phyloP scores from a whole-genome alignment of 2,888 invertebrate species.

The Eristalis pertinax region DNA sequence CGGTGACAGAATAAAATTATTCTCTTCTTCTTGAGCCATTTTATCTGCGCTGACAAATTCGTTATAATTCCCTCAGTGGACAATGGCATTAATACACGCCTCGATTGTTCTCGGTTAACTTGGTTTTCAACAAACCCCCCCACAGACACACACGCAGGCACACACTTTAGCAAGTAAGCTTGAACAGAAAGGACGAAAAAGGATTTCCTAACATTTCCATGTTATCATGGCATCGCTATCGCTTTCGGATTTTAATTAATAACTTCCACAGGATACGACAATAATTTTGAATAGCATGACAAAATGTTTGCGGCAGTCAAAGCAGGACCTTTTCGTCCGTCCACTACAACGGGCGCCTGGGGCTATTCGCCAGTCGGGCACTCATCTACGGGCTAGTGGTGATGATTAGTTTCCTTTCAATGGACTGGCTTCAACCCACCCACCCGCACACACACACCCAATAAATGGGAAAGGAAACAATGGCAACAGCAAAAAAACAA shows the following conservation, averaged over 20 bases:
- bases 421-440: slow-evolving; percentile 4
- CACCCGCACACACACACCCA: neutral
- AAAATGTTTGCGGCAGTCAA: slow-evolving; percentile 21
- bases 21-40: neutral
- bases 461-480: neutral
- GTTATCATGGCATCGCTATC: slow-evolving; percentile 29
- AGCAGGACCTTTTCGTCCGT: neutral
- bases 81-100: slow-evolving; percentile 22
- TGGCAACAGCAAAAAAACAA: slow-evolving; percentile 11
- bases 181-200: slow-evolving; percentile 4
- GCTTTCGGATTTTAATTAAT: slow-evolving; percentile 65
- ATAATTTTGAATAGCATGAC: slow-evolving; percentile 59
- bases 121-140: neutral
- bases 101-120: slow-evolving; percentile 29
- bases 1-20: slow-evolving; percentile 37
- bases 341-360: neutral
- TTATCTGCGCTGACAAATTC: slow-evolving; percentile 27
- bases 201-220: slow-evolving; percentile 33
- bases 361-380: neutral
- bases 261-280: slow-evolving; percentile 65
- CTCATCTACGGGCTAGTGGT: slow-evolving; percentile 20
- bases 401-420: slow-evolving; percentile 42
- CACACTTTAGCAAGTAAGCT: neutral
- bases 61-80: slow-evolving; percentile 15
- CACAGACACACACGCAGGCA: neutral